phyloP scores from a whole-genome alignment of 2,888 invertebrate species.

The Phengaris arion region DNA sequence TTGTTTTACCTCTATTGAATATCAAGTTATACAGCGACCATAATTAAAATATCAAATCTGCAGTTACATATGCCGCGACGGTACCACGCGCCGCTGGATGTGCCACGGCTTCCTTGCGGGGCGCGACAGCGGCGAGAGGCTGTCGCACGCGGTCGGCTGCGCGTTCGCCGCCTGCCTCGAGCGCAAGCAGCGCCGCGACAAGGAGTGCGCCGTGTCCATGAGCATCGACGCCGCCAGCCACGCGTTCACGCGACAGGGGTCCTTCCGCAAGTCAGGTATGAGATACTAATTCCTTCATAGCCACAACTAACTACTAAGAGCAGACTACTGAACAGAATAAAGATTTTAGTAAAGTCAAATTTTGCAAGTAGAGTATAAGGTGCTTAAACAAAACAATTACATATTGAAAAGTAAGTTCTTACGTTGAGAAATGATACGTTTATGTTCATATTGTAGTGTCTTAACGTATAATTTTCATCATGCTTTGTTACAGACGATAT shows the following conservation, averaged over 20 bases:
- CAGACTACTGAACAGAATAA: too few species aligned
- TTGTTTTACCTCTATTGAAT: neutral
- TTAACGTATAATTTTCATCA: too few species aligned
- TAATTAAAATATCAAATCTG: neutral
- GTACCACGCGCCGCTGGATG: constrained; percentile 99
- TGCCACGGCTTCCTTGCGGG: constrained; percentile 99
- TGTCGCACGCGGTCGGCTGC: constrained; percentile 99
- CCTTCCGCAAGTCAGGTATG: constrained; percentile 87
- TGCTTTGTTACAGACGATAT: too few species aligned
- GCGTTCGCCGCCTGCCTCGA: constrained; percentile 99
- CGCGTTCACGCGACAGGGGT: constrained; percentile 95
- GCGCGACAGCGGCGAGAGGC: constrained; percentile 96
- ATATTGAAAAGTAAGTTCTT: too few species aligned
- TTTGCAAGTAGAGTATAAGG: too few species aligned
- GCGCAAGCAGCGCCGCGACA: constrained; percentile 97
- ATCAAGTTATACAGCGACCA: neutral
- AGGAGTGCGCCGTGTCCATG: constrained; percentile 96
- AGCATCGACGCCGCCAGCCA: constrained; percentile 93
- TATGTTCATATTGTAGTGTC: too few species aligned
- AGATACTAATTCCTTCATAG: neutral
- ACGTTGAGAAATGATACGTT: too few species aligned
- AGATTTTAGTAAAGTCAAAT: too few species aligned
- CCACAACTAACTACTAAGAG: too few species aligned
- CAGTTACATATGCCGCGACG: constrained; percentile 99
- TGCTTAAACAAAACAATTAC: too few species aligned